Base-by-base conservation (phyloP, 2,888 invertebrate genomes). In the Synergus gifuensis region DNA sequence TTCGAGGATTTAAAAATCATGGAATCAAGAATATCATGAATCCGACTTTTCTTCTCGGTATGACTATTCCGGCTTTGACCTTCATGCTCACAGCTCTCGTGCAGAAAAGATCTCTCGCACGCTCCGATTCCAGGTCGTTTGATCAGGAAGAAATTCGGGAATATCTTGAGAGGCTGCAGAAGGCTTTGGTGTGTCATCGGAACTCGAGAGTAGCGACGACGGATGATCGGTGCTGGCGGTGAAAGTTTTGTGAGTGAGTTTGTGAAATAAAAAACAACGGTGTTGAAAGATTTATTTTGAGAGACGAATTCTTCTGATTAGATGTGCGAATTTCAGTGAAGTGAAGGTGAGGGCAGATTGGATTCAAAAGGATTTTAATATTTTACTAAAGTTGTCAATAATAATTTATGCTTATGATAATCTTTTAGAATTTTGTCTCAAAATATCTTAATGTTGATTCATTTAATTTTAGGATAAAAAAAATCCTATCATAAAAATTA, bases 1-100 rank as follows among this genome's bases (percentile, higher is more conserved):
- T 85, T 44, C 83, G 83, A 0, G 90, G 90, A 11, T 91, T 91
- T 76, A 90, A 88, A 78, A 90, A 91, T 22, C 90, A 91, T 67
- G 91, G 91, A 0, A 80, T 91, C 83, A 91, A 89, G 81, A 91
- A 91, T 67, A 87, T 91, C 22, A 91, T 91, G 90, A 89, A 89
- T 69, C 91, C 91, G 9, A 89, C 88, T 79, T 91, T 91, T 82
- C 79, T 91, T 8, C 78, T 91, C 9, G 91, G 91, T 0, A 88
- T 91, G 87, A 90, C 90, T 0, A 88, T 91, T 22, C 91, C 91
- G 0, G 89, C 89, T 14, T 84, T 91, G 63, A 91, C 91, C 0
- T 82, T 91, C 14, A 90, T 91, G 90, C 85, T 91, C 1, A 89
- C 89, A 1, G 91, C 90, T 0, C 86, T 91, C 1, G 88, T 91